phyloP scores from a whole-genome alignment of 1,140 invertebrate genomes.

The Dysdera silvatica region DNA sequence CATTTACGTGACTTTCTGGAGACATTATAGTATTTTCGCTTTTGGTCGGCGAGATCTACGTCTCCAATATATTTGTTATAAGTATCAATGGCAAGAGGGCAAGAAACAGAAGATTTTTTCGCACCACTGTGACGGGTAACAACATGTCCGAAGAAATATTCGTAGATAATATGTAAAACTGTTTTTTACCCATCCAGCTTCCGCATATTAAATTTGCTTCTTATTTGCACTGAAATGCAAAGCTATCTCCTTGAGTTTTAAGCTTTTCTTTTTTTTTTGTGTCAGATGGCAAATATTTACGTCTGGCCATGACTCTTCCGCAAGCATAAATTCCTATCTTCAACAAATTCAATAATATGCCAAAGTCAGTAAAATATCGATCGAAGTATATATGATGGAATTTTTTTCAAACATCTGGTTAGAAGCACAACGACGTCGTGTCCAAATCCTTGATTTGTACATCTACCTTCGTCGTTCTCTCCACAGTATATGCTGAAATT shows the following conservation, averaged over 20 bases:
- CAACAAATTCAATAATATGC: too few relatives aligned
- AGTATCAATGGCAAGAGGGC: background rate
- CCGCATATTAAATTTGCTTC: too few relatives aligned
- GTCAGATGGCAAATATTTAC: too few relatives aligned
- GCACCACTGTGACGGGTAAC: background rate
- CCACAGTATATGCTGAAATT: too few relatives aligned
- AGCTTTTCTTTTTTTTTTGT: background rate
- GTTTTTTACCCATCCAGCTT: background rate
- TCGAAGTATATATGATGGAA: too few relatives aligned
- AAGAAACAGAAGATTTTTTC: background rate
- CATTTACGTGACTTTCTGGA: background rate
- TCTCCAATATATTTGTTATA: background rate
- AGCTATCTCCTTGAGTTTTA: too few relatives aligned
- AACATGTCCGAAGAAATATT: background rate
- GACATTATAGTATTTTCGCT: background rate
- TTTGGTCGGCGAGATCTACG: background rate
- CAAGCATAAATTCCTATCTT: too few relatives aligned
- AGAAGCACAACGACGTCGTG: too few relatives aligned
- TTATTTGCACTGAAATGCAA: background rate
- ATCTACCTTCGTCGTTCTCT: too few relatives aligned
- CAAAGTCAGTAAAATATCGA: too few relatives aligned
- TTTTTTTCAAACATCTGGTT: too few relatives aligned
- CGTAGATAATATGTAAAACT: background rate
- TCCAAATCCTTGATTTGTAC: too few relatives aligned
- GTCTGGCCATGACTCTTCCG: background rate